A percentile compares a stretch with the other conserved stretches of the same genome.
phyloP scores from a whole-genome alignment of 2,888 invertebrate genomes.

The Synergus umbraculus region DNA sequence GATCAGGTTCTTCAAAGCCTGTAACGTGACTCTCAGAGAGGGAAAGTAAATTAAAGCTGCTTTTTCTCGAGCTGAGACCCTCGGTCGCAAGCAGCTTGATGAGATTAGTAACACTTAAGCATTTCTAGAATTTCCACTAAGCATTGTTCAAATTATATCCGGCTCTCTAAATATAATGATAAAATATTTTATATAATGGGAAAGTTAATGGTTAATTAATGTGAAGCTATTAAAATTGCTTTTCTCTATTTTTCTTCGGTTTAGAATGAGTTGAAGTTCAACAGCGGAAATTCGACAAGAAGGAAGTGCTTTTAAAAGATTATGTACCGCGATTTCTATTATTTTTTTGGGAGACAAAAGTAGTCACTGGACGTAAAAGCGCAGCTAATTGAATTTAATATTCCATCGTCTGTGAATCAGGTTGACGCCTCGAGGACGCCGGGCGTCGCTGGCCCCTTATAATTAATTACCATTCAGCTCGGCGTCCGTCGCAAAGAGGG shows the following conservation, averaged over 20 bases:
- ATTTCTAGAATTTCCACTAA: slow-evolving; percentile 17
- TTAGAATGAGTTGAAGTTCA: neutral
- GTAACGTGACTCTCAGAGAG: neutral
- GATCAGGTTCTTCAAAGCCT: slow-evolving; percentile 10
- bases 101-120: slow-evolving; percentile 26
- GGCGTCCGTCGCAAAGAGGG: slow-evolving; percentile 44
- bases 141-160: neutral
- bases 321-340: neutral
- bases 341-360: slow-evolving; percentile 40
- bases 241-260: neutral
- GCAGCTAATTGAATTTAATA: slow-evolving; percentile 68
- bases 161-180: neutral
- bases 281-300: neutral
- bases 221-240: neutral
- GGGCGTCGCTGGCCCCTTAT: slow-evolving; percentile 59
- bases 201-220: neutral
- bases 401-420: slow-evolving; percentile 60
- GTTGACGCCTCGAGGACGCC: slow-evolving; percentile 58
- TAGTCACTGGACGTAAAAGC: slow-evolving; percentile 53
- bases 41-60: slow-evolving; percentile 30
- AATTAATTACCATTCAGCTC: slow-evolving; percentile 66
- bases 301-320: neutral
- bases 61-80: slow-evolving; percentile 8
- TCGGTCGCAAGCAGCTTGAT: slow-evolving; percentile 1
- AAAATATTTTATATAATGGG: neutral